These are phyloP conservation scores for Heterohyrax brucei DNA, from an alignment of 2,797 vertebrate species.

Conservation along the genomic window DNA sequence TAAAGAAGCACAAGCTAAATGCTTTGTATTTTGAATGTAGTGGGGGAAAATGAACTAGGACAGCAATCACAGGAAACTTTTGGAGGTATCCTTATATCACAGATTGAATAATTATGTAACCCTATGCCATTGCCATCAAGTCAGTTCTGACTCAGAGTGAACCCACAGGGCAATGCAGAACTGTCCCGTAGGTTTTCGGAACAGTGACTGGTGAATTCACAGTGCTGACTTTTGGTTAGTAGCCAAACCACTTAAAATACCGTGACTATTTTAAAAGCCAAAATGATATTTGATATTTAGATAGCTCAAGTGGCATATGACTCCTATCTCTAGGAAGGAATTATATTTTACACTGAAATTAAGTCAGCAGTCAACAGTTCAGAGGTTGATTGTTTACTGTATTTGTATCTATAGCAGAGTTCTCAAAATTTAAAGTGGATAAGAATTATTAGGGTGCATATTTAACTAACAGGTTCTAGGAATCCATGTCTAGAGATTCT, in stretches of 20 bases:
- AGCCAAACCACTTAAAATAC: neutral
- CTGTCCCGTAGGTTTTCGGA: no score
- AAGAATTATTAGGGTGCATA: neutral
- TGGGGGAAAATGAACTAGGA: neutral
- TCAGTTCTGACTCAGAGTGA: no score
- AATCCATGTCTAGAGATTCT: neutral
- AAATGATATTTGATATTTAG: conserved; percentile 7
- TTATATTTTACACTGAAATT: neutral
- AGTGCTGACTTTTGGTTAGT: no score
- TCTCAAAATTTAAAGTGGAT: neutral
- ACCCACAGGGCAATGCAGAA: no score
- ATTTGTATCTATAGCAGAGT: neutral
- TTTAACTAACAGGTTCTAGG: neutral
- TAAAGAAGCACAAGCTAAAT: neutral
- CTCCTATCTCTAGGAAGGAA: neutral
- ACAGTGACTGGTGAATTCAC: no score
- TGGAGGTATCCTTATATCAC: neutral
- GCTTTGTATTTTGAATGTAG: neutral
- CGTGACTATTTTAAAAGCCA: conserved; percentile 11
- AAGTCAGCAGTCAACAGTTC: neutral
- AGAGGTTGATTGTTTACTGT: neutral
- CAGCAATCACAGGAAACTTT: neutral
- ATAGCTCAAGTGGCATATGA: neutral
- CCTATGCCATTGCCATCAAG: no score
- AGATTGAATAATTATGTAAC: neutral